A percentile compares a stretch with the other conserved stretches of the same genome.
Evolutionary conservation across 2,888 invertebrate genomes (phyloP).

Genomic region (Metopia argyrocephala): DNA sequence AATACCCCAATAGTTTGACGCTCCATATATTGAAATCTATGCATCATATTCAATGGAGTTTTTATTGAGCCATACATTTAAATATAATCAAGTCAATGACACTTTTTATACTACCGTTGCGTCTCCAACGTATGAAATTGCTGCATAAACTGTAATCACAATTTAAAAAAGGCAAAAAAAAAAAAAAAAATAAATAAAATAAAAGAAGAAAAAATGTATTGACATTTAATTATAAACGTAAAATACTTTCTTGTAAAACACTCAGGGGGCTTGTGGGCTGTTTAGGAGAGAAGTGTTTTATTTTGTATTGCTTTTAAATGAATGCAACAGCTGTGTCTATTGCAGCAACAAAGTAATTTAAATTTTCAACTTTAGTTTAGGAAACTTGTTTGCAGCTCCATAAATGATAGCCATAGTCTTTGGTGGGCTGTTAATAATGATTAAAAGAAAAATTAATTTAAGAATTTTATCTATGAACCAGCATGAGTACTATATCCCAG

Average conservation of each 20-base stretch:
- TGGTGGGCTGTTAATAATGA: neutral
- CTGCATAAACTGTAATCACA: neutral
- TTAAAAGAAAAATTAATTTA: neutral
- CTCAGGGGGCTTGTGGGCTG: neutral
- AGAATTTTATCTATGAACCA: neutral
- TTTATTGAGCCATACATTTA: neutral
- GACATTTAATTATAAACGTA: constrained; percentile 10
- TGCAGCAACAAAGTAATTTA: neutral
- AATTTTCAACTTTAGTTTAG: constrained; percentile 13
- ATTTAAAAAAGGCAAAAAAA: neutral
- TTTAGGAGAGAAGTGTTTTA: neutral
- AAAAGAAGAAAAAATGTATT: neutral
- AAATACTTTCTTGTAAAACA: too few species aligned
- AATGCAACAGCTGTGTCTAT: constrained; percentile 6
- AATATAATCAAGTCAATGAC: constrained; percentile 18
- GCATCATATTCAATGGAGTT: neutral
- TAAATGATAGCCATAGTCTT: neutral
- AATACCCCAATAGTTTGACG: neutral
- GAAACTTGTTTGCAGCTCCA: constrained; percentile 42
- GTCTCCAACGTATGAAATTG: neutral
- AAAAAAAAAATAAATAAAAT: neutral
- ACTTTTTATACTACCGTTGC: neutral
- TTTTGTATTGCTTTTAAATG: neutral
- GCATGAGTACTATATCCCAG: too few species aligned
- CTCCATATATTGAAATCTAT: neutral